These are phyloP conservation scores for Agrotis puta DNA, from an alignment of 2,888 invertebrate genomes.

Conservation along the genomic window DNA sequence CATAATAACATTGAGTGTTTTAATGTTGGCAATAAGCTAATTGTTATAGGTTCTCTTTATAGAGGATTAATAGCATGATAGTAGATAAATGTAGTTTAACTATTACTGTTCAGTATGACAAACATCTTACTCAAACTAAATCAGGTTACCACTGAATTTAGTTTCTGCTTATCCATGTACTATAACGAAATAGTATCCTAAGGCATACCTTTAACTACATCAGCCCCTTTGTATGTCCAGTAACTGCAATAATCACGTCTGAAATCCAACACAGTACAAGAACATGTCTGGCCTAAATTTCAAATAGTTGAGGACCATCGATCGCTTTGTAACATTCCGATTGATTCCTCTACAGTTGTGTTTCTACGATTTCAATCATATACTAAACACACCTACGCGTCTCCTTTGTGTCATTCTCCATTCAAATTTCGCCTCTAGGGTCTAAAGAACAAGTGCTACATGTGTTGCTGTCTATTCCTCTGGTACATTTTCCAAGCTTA, in stretches of 20 bases:
- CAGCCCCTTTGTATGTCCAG: neutral
- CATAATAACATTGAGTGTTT: no score
- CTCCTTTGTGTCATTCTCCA: slow-evolving; percentile 23
- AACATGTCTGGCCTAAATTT: neutral
- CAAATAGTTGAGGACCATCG: slow-evolving; percentile 11
- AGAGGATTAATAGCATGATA: no score
- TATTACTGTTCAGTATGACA: neutral
- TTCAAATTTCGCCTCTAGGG: slow-evolving; percentile 44
- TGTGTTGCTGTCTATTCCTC: slow-evolving; percentile 32
- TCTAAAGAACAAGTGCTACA: slow-evolving; percentile 40
- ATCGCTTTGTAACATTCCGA: slow-evolving; percentile 34
- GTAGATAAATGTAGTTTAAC: no score
- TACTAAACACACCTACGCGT: slow-evolving; percentile 48
- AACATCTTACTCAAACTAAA: neutral
- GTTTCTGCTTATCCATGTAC: no score
- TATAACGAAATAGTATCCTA: neutral
- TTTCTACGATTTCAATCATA: slow-evolving; percentile 61
- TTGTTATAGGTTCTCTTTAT: no score
- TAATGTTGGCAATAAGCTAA: no score
- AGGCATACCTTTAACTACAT: neutral
- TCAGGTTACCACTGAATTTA: neutral
- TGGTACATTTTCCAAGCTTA: slow-evolving; percentile 62
- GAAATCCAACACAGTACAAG: neutral
- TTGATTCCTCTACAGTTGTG: slow-evolving; percentile 50
- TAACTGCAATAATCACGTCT: neutral